Evolutionary conservation across 2,888 invertebrate genomes (phyloP).

Genomic region (Xanthia icteritia): DNA sequence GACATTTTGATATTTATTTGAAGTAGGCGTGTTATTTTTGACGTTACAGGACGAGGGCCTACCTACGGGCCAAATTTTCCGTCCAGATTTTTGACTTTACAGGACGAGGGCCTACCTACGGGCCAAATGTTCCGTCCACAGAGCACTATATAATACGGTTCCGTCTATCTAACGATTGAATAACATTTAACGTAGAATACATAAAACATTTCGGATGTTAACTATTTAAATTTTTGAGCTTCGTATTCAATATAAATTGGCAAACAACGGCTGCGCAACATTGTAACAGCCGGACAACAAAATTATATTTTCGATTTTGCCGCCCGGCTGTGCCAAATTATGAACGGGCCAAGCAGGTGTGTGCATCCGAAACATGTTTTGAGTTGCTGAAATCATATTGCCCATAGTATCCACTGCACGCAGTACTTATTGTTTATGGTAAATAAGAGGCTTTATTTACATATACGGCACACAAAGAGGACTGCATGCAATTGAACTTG

Average conservation of each 20-base stretch:
- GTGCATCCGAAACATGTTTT: neutral
- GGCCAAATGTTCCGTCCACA: no score
- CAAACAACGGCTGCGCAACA: neutral
- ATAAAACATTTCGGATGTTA: no score
- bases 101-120: no score
- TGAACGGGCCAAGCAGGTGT: neutral
- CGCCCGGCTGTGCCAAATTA: neutral
- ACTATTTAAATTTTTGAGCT: neutral
- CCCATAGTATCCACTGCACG: neutral
- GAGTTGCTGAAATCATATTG: neutral
- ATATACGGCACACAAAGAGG: neutral
- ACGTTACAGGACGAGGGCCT: no score
- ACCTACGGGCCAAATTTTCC: no score
- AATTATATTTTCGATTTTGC: no score
- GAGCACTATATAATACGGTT: no score
- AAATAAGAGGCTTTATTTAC: neutral
- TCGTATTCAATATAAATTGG: neutral
- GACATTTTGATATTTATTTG: neutral
- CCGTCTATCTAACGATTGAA: neutral
- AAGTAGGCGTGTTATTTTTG: neutral
- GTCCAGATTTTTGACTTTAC: no score
- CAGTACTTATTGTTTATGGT: neutral
- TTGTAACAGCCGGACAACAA: neutral
- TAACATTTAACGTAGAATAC: neutral
- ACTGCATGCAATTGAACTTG: conserved; percentile 4